These are phyloP conservation scores for Netelia melanura DNA, from an alignment of 2,888 invertebrate species.

Conservation along the genomic window DNA sequence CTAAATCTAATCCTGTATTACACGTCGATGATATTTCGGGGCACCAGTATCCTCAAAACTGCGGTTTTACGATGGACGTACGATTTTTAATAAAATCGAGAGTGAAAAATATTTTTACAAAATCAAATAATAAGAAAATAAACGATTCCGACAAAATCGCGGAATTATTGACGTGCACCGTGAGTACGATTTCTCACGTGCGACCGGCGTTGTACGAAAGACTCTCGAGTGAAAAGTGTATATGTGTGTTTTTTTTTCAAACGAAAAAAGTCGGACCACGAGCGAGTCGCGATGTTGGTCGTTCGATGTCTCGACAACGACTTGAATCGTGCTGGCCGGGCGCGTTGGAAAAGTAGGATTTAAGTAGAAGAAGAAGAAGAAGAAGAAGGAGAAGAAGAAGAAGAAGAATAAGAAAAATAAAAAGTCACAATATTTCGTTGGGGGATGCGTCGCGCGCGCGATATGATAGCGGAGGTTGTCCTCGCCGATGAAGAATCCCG, in stretches of 20 bases:
- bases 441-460: conserved; percentile 27
- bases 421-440: conserved; percentile 51
- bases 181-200: too few species aligned
- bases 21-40: conserved; percentile 36
- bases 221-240: not conserved
- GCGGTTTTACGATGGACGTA: too few species aligned
- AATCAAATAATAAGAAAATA: not conserved
- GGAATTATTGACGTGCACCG: not conserved
- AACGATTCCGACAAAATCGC: not conserved
- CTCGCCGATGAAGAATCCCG: conserved; percentile 44
- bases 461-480: conserved; percentile 3
- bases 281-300: conserved; percentile 34
- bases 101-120: not conserved
- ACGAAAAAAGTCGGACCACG: not conserved
- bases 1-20: conserved; percentile 58
- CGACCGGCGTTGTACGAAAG: not conserved
- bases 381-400: too few species aligned
- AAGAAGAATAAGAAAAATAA: conserved; percentile 12
- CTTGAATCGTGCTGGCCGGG: conserved; percentile 30
- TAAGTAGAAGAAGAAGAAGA: too few species aligned
- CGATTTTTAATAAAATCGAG: not conserved
- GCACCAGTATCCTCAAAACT: conserved; percentile 39
- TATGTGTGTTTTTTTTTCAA: not conserved
- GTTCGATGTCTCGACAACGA: conserved; percentile 48
- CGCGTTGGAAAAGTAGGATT: conserved; percentile 10